These are phyloP conservation scores for Rhimphoctona megacephalus DNA, from an alignment of 2,888 invertebrate genomes.

Conservation along the genomic window DNA sequence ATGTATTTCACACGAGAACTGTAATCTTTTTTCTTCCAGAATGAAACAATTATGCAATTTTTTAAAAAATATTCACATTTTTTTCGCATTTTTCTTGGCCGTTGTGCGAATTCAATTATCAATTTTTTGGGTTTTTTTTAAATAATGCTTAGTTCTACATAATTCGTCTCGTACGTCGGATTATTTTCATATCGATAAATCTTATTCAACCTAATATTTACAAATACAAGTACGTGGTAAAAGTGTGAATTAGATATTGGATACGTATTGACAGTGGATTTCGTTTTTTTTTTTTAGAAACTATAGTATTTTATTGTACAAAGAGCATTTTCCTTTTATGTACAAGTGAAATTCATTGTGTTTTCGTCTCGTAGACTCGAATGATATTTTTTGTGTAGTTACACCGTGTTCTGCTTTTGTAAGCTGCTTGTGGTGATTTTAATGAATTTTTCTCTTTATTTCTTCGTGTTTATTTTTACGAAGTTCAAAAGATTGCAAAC, in stretches of 20 bases:
- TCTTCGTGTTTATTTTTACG: neutral
- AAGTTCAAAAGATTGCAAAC: neutral
- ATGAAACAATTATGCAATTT: conserved; percentile 39
- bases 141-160: conserved; percentile 45
- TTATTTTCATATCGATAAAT: conserved; percentile 61
- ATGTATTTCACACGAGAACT: neutral
- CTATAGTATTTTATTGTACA: conserved; percentile 67
- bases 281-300: conserved; percentile 29
- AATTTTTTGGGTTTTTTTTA: conserved; percentile 31
- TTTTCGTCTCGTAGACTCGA: conserved; percentile 26
- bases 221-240: conserved; percentile 61
- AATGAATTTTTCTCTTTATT: neutral
- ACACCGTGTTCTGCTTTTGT: neutral
- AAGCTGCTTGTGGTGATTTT: neutral
- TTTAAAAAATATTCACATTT: conserved; percentile 40
- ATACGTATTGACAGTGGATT: conserved; percentile 68
- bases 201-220: conserved; percentile 60
- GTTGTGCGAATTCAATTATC: conserved; percentile 25
- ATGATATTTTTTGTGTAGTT: conserved; percentile 19
- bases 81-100: conserved; percentile 47
- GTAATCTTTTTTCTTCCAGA: conserved; percentile 4
- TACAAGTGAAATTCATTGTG: conserved; percentile 55
- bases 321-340: conserved; percentile 68
- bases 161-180: conserved; percentile 64
- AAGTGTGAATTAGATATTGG: conserved; percentile 59